Percentiles rank a stretch among this genome's conserved stretches.
These are phyloP conservation scores for Macropus fuliginosus DNA, from an alignment of 2,797 vertebrate species.

Conservation along the genomic window DNA sequence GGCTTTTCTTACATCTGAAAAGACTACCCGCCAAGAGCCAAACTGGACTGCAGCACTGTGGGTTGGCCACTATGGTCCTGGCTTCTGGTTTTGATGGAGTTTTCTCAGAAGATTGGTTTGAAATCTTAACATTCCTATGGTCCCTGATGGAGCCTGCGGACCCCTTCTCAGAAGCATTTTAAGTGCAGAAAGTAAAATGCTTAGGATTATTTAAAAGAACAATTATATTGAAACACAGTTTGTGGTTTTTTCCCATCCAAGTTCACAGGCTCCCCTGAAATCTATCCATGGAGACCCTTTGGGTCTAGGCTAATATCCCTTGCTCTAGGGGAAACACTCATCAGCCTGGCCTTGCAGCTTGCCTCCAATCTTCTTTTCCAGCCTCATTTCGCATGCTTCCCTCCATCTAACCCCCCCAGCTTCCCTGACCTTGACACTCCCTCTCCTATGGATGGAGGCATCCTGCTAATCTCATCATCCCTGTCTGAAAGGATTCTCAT, in stretches of 20 bases:
- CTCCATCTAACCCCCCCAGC: background rate
- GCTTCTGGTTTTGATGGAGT: slow-evolving; percentile 16
- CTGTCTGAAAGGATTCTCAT: background rate
- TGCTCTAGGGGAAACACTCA: no score
- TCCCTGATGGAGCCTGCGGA: background rate
- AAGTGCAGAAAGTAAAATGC: background rate
- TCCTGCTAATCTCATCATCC: no score
- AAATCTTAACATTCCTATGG: background rate
- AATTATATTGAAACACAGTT: background rate
- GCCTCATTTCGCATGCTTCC: background rate
- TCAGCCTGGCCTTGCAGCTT: background rate
- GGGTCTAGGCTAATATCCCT: background rate
- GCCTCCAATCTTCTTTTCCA: background rate
- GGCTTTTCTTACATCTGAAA: slow-evolving; percentile 27
- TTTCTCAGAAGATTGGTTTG: background rate
- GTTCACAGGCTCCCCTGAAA: background rate
- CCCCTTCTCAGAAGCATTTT: background rate
- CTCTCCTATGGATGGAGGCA: background rate
- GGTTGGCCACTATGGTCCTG: background rate
- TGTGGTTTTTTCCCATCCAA: background rate
- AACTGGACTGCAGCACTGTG: background rate
- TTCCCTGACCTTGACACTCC: background rate
- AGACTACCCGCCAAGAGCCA: background rate
- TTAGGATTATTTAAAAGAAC: no score
- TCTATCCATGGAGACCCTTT: background rate